Evolutionary conservation across 2,888 invertebrate genomes (phyloP).

Genomic region (Timema podura): DNA sequence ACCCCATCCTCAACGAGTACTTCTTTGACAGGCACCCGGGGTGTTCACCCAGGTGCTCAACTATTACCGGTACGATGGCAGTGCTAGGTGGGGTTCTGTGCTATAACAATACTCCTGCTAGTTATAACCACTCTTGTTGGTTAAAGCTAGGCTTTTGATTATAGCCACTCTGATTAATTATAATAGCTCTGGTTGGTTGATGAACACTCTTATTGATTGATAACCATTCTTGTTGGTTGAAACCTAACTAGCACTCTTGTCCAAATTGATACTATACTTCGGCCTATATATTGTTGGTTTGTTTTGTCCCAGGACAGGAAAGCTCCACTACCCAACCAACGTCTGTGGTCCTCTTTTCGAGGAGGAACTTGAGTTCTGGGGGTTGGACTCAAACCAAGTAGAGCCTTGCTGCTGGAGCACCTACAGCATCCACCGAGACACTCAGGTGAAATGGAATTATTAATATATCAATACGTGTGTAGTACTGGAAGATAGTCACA

Average conservation of each 20-base stretch:
- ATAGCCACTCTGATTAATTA: too few relatives aligned
- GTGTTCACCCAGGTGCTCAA: conserved; percentile 86
- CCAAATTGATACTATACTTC: too few relatives aligned
- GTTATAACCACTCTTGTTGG: too few relatives aligned
- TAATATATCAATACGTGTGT: too few relatives aligned
- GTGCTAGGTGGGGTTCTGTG: background rate
- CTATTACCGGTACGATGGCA: conserved; percentile 64
- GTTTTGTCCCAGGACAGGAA: conserved; percentile 69
- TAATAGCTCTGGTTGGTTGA: too few relatives aligned
- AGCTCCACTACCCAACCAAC: conserved; percentile 93
- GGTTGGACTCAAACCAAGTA: conserved; percentile 94
- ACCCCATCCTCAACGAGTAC: conserved; percentile 84
- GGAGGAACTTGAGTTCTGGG: conserved; percentile 96
- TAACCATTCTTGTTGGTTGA: too few relatives aligned
- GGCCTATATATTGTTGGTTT: background rate
- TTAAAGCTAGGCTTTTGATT: too few relatives aligned
- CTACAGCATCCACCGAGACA: conserved; percentile 82
- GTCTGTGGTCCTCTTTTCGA: conserved; percentile 97
- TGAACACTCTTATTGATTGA: too few relatives aligned
- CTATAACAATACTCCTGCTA: too few relatives aligned
- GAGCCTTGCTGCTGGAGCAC: conserved; percentile 99
- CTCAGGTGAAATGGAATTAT: too few relatives aligned
- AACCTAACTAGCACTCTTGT: too few relatives aligned
- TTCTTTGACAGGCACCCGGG: conserved; percentile 85
- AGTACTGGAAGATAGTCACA: too few relatives aligned